Conservation (phyloP, 1,140 invertebrate genomes). For the Procambarus virginalis region DNA sequence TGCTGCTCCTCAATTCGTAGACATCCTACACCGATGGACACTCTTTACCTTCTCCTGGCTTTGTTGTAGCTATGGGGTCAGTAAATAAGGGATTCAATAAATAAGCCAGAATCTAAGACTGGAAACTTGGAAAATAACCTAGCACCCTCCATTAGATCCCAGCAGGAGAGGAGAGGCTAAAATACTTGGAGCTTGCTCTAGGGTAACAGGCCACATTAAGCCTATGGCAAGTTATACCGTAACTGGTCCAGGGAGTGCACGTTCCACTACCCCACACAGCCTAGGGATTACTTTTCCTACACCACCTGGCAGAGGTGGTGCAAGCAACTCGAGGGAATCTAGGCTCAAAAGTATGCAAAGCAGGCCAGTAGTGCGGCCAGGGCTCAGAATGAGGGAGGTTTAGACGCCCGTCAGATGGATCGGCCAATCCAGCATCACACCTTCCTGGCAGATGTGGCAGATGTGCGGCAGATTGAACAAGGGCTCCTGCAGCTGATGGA, state of each 20-base stretch:
- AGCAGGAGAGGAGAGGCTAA: background rate
- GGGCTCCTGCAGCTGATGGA: conserved; percentile 89
- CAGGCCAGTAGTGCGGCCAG: conserved; percentile 33
- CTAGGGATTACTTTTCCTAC: background rate
- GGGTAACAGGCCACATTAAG: background rate
- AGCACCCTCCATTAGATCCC: conserved; percentile 6
- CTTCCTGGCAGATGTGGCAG: conserved; percentile 93
- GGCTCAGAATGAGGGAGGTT: conserved; percentile 35
- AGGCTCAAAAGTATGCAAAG: conserved; percentile 15
- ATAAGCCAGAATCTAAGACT: conserved; percentile 16
- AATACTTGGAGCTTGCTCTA: background rate
- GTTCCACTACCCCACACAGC: conserved; percentile 8
- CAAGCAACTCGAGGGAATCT: conserved; percentile 3
- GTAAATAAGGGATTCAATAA: background rate
- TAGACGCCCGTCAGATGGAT: conserved; percentile 54
- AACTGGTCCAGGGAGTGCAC: conserved; percentile 7
- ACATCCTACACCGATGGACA: conserved; percentile 7
- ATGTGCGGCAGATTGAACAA: conserved; percentile 95
- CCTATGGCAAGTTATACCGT: conserved; percentile 2
- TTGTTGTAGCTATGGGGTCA: conserved; percentile 8
- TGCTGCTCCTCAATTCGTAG: conserved; percentile 33
- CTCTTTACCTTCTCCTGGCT: background rate
- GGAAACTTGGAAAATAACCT: background rate
- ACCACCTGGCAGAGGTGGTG: conserved; percentile 5
- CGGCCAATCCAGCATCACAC: conserved; percentile 82